Conservation (phyloP, 2,888 invertebrate species). For the Onchidella celtica region DNA sequence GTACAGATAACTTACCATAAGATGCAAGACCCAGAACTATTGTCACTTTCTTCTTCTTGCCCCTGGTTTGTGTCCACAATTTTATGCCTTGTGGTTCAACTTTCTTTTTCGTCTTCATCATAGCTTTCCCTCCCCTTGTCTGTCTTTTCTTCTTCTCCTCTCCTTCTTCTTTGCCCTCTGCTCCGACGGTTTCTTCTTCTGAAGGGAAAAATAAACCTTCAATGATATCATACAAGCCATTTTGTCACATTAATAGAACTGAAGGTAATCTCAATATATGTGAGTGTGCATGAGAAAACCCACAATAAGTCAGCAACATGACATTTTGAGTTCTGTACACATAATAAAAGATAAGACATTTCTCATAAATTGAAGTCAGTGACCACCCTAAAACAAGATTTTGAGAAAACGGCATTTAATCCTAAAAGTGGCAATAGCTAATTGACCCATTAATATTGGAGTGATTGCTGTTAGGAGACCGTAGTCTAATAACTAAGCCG, state of each 20-base stretch:
- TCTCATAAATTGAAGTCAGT: too few species aligned
- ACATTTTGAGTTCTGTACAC: too few species aligned
- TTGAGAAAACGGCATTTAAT: too few species aligned
- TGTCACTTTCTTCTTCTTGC: conserved; percentile 99
- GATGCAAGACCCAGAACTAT: conserved; percentile 97
- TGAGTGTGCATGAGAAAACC: too few species aligned
- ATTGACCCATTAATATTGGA: too few species aligned
- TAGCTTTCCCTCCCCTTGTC: conserved; percentile 97
- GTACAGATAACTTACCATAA: conserved; percentile 87
- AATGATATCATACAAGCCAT: not conserved
- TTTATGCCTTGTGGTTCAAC: conserved; percentile 78
- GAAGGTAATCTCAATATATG: too few species aligned
- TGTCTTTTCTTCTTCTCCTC: conserved; percentile 95
- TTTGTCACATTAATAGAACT: not conserved
- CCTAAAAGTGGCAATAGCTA: too few species aligned
- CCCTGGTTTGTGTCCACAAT: conserved; percentile 86
- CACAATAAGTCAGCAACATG: too few species aligned
- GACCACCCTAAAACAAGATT: too few species aligned
- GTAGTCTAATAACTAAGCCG: too few species aligned
- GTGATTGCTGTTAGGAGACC: too few species aligned
- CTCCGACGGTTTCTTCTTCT: conserved; percentile 46
- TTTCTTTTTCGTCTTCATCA: conserved; percentile 92
- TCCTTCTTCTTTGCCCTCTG: conserved; percentile 57
- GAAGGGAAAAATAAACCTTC: not conserved
- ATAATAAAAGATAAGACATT: too few species aligned